A percentile compares a stretch with the other conserved stretches of the same genome.
phyloP scores from a whole-genome alignment of 1,140 invertebrate species.

The Euschistus heros region DNA sequence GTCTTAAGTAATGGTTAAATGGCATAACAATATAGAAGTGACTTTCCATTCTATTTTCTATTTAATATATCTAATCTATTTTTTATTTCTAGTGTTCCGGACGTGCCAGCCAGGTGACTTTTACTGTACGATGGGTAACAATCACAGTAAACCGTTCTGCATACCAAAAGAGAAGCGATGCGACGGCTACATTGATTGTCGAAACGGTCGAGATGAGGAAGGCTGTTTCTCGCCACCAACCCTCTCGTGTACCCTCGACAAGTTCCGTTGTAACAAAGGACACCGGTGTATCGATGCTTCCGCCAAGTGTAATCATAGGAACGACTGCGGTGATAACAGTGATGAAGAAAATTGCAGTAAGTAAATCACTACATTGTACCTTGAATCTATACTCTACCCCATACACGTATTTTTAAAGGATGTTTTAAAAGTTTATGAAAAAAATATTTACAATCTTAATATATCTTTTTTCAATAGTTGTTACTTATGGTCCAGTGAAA shows the following conservation, averaged over 20 bases:
- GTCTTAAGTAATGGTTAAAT: too few species aligned
- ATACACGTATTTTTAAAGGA: too few species aligned
- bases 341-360: conserved; percentile 78
- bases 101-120: conserved; percentile 76
- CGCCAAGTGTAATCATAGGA: conserved; percentile 76
- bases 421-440: too few species aligned
- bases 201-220: conserved; percentile 76
- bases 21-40: background rate
- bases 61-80: background rate
- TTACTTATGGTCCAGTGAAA: too few species aligned
- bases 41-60: background rate
- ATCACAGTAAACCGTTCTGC: conserved; percentile 42
- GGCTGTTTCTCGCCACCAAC: conserved; percentile 49
- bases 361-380: too few species aligned
- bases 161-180: conserved; percentile 77
- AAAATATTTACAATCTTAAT: too few species aligned
- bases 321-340: conserved; percentile 81
- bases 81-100: conserved; percentile 56
- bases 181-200: conserved; percentile 79
- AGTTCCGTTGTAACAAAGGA: conserved; percentile 77
- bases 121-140: conserved; percentile 40
- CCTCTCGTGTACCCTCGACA: conserved; percentile 68
- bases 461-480: too few species aligned
- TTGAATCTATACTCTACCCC: too few species aligned
- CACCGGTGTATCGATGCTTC: conserved; percentile 70